These are phyloP conservation scores for Epirrhoe tristata DNA, from an alignment of 2,888 invertebrate species.

Conservation along the genomic window DNA sequence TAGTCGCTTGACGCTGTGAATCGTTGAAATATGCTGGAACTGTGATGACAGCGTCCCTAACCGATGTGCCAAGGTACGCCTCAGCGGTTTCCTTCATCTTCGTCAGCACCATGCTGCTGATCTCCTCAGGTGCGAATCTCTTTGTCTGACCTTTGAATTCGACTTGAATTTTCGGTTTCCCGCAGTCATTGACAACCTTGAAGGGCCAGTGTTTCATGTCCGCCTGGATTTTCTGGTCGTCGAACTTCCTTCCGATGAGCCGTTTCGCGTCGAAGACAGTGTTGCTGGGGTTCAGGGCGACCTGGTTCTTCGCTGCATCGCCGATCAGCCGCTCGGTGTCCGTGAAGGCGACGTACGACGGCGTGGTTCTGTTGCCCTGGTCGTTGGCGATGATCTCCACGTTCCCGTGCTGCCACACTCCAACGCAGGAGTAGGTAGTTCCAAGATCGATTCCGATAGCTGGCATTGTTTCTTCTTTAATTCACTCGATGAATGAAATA, in stretches of 20 bases:
- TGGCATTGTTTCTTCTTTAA: constrained; percentile 66
- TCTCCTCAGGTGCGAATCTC: constrained; percentile 88
- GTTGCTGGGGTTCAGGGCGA: constrained; percentile 90
- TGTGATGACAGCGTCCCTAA: constrained; percentile 91
- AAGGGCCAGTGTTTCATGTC: constrained; percentile 96
- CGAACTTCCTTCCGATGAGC: constrained; percentile 91
- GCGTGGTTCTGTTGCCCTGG: constrained; percentile 90
- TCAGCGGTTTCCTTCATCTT: constrained; percentile 94
- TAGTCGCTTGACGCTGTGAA: constrained; percentile 91
- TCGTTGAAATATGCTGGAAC: constrained; percentile 93
- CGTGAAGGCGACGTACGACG: constrained; percentile 90
- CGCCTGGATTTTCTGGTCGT: constrained; percentile 89
- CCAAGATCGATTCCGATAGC: constrained; percentile 85
- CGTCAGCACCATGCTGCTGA: constrained; percentile 91
- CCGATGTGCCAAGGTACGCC: constrained; percentile 87
- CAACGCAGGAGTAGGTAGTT: constrained; percentile 84
- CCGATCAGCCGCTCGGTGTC: constrained; percentile 89
- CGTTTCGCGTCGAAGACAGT: constrained; percentile 92
- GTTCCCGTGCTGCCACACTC: constrained; percentile 87
- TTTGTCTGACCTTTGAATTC: constrained; percentile 88
- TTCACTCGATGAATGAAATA: constrained; percentile 23
- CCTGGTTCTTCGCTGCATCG: constrained; percentile 90
- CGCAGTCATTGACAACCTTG: constrained; percentile 87
- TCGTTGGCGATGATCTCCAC: constrained; percentile 90
- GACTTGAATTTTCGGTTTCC: constrained; percentile 89